Conservation (phyloP, 2,797 vertebrate genomes). For the Anas bahamensis region DNA sequence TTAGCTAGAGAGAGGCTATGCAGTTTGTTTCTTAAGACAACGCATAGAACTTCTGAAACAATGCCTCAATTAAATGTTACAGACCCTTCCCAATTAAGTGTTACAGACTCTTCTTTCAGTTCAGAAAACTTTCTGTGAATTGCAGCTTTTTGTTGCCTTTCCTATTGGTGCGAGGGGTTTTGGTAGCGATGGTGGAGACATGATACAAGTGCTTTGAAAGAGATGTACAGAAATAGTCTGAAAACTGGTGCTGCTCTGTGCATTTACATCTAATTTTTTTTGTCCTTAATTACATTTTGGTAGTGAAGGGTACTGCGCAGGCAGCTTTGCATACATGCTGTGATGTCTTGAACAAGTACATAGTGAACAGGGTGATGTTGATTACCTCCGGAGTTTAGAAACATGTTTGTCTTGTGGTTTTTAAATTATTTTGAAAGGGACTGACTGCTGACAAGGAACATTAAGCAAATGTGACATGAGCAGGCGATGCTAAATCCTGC, state of each 20-base stretch:
- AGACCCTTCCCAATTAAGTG: background rate
- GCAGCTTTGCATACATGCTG: rapidly evolving
- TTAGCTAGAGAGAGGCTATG: too few relatives aligned
- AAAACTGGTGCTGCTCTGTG: background rate
- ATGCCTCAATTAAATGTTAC: rapidly evolving
- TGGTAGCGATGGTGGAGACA: rapidly evolving
- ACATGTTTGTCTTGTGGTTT: background rate
- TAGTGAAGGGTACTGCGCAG: rapidly evolving
- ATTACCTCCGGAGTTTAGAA: background rate
- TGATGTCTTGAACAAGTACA: rapidly evolving
- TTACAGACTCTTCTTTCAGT: background rate
- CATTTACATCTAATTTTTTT: rapidly evolving
- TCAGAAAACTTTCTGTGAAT: background rate
- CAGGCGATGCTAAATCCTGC: background rate
- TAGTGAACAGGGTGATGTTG: background rate
- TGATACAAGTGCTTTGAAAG: background rate
- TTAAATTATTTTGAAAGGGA: background rate
- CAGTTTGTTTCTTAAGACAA: rapidly evolving
- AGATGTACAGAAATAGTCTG: background rate
- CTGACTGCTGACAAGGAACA: background rate
- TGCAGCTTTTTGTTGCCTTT: background rate
- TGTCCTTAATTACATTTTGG: background rate
- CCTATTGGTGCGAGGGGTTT: rapidly evolving
- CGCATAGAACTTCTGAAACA: background rate
- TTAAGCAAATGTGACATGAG: background rate